Conservation (phyloP, 2,888 invertebrate genomes). For the Drosophila yooni region DNA sequence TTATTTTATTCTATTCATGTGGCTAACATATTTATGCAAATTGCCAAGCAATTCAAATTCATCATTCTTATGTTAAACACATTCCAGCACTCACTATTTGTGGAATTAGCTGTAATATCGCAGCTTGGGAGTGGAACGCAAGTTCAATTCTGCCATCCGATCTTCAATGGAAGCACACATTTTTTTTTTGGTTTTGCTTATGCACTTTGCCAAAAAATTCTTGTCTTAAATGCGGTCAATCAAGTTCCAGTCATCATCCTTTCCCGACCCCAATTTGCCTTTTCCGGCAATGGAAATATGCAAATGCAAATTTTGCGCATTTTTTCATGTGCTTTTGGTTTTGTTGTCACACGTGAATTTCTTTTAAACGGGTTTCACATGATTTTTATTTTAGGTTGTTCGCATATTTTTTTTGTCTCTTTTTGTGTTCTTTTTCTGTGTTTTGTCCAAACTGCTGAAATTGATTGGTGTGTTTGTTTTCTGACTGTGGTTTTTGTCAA, state of each 20-base stretch:
- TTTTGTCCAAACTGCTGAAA: slow-evolving; percentile 35
- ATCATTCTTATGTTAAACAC: background rate
- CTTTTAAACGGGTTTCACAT: slow-evolving; percentile 72
- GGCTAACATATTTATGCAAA: background rate
- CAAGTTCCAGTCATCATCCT: slow-evolving; percentile 28
- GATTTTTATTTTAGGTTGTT: slow-evolving; percentile 46
- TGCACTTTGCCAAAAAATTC: slow-evolving; percentile 16
- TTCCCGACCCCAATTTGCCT: slow-evolving; percentile 36
- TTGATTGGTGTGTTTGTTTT: slow-evolving; percentile 46
- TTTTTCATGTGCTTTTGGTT: slow-evolving; percentile 39
- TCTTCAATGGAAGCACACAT: slow-evolving; percentile 13
- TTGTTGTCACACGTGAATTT: slow-evolving; percentile 68
- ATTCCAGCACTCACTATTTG: background rate
- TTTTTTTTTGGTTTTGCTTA: background rate
- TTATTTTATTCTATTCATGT: too few relatives aligned
- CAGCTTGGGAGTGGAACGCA: slow-evolving; percentile 1
- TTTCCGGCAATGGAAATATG: slow-evolving; percentile 56
- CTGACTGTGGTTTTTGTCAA: slow-evolving; percentile 27
- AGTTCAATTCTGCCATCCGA: slow-evolving; percentile 6
- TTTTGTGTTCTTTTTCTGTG: slow-evolving; percentile 6
- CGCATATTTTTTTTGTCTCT: background rate
- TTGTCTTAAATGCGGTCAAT: slow-evolving; percentile 40
- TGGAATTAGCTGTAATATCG: background rate
- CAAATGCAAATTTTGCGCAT: slow-evolving; percentile 63
- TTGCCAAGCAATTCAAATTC: background rate